A percentile compares a stretch with the other conserved stretches of the same genome.
These are phyloP conservation scores for Lordiphosa collinella DNA, from an alignment of 1,140 invertebrate species.

Conservation along the genomic window DNA sequence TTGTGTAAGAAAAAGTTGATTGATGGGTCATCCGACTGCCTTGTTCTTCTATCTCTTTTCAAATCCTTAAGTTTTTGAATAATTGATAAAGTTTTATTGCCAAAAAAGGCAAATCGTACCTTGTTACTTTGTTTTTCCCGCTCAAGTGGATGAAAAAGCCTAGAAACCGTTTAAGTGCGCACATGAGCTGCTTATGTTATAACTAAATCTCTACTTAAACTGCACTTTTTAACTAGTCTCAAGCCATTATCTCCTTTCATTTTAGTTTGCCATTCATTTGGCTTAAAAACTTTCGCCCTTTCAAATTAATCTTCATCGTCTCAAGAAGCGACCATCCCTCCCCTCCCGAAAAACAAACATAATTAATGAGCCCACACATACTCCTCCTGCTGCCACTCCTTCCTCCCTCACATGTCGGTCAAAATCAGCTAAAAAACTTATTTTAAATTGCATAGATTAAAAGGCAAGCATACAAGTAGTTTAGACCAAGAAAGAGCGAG, in stretches of 20 bases:
- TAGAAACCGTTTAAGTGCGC: no score
- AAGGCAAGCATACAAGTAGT: conserved; percentile 58
- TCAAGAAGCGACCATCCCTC: conserved; percentile 6
- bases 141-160: no score
- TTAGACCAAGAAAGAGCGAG: conserved; percentile 25
- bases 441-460: conserved; percentile 73
- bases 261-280: conserved; percentile 5
- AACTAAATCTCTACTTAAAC: no score
- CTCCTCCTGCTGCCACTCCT: conserved; percentile 8
- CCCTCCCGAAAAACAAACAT: conserved; percentile 36
- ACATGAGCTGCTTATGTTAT: no score
- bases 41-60: no score
- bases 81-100: no score
- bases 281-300: conserved; percentile 2
- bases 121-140: no score
- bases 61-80: no score
- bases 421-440: conserved; percentile 42
- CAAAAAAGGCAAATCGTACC: no score
- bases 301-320: background rate
- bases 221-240: background rate
- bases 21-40: no score
- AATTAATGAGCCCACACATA: conserved; percentile 60
- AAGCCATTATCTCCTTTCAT: conserved; percentile 1
- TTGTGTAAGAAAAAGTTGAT: no score
- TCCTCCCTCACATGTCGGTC: conserved; percentile 19